Evolutionary conservation across 2,888 invertebrate genomes (phyloP).

Genomic region (Aleiodes testaceus): DNA sequence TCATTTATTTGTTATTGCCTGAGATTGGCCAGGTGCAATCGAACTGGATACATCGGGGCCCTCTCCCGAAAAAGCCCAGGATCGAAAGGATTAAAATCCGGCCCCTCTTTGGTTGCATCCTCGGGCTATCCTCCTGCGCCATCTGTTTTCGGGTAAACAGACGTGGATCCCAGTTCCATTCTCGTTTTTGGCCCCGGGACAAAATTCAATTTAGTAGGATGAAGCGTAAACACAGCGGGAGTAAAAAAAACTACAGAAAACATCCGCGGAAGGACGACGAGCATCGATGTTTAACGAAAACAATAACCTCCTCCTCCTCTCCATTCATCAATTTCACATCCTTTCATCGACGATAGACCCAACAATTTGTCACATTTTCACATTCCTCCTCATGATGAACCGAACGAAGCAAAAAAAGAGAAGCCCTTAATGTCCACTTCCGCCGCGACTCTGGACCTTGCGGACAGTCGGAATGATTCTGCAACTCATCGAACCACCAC

Average conservation of each 20-base stretch:
- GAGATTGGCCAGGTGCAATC: slow-evolving; percentile 40
- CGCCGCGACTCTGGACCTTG: background rate
- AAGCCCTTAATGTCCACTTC: slow-evolving; percentile 7
- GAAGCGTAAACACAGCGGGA: slow-evolving; percentile 64
- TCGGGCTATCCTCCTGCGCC: slow-evolving; percentile 64
- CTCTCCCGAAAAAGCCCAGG: slow-evolving; percentile 48
- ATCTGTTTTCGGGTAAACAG: slow-evolving; percentile 70
- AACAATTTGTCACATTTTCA: background rate
- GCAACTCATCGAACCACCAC: slow-evolving; percentile 28
- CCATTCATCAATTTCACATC: background rate
- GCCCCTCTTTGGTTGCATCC: slow-evolving; percentile 60
- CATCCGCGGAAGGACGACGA: slow-evolving; percentile 50
- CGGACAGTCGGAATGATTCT: slow-evolving; percentile 18
- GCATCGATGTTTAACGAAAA: slow-evolving; percentile 30
- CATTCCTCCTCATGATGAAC: background rate
- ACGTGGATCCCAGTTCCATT: slow-evolving; percentile 63
- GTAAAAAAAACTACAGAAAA: slow-evolving; percentile 57
- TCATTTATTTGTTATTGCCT: slow-evolving; percentile 7
- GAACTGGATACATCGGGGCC: slow-evolving; percentile 9
- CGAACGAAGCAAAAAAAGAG: background rate
- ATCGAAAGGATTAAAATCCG: slow-evolving; percentile 66
- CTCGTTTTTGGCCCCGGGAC: slow-evolving; percentile 65
- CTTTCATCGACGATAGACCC: slow-evolving; percentile 30
- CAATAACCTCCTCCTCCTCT: slow-evolving; percentile 40
- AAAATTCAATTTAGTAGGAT: slow-evolving; percentile 68